Evolutionary conservation across 2,113 vertebrate species (phyloP).

Genomic region (Elaphurus davidianus): DNA sequence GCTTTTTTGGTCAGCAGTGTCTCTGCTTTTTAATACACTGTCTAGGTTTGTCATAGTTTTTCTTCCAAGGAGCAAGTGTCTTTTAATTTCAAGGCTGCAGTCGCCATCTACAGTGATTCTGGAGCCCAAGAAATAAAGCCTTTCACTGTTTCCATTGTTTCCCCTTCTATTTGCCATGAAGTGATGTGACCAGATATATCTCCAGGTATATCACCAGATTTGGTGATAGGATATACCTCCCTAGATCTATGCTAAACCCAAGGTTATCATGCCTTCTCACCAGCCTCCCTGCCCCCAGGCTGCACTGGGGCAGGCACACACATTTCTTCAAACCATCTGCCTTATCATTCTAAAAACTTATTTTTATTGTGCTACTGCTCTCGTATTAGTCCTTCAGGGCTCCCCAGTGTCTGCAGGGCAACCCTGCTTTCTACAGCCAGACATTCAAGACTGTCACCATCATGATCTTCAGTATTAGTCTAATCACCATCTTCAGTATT

Average conservation of each 20-base stretch:
- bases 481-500: neutral
- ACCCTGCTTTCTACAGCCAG: neutral
- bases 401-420: neutral
- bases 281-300: neutral
- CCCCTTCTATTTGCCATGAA: neutral
- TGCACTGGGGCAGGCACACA: neutral
- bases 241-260: neutral
- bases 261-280: neutral
- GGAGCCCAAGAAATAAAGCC: neutral
- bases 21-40: neutral
- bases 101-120: neutral
- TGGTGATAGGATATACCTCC: neutral
- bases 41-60: neutral
- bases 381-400: neutral
- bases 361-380: neutral
- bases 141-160: neutral
- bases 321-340: neutral
- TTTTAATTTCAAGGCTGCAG: neutral
- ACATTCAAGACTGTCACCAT: neutral
- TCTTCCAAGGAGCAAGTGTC: neutral
- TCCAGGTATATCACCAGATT: neutral
- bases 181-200: neutral
- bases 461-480: neutral
- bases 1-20: neutral
- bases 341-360: neutral